Percentiles rank a stretch among this genome's conserved stretches.
These are phyloP conservation scores for Numenius arquata DNA, from an alignment of 2,113 vertebrate species.

Conservation along the genomic window DNA sequence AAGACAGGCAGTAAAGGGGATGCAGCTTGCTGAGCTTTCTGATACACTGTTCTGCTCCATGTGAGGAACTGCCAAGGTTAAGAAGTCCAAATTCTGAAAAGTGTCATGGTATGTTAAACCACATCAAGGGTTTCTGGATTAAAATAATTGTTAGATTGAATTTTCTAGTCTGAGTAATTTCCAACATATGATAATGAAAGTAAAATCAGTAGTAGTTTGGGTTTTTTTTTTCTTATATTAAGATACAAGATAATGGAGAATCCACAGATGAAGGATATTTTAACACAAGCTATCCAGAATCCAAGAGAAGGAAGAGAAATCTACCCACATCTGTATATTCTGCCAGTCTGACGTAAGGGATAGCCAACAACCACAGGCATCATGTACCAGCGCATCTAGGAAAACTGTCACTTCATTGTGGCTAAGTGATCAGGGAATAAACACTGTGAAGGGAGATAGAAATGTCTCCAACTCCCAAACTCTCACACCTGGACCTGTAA, in stretches of 20 bases:
- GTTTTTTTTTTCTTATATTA: not conserved
- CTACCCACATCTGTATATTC: not conserved
- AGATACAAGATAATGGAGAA: not conserved
- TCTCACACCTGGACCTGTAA: not conserved
- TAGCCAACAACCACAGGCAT: not conserved
- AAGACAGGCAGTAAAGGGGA: not conserved
- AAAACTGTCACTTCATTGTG: not conserved
- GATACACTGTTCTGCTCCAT: not conserved
- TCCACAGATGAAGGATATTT: not conserved
- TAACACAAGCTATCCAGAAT: not conserved
- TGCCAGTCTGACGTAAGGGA: not conserved
- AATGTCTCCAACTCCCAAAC: not conserved
- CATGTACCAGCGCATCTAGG: not conserved
- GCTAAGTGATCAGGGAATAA: not conserved
- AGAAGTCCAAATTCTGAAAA: not conserved
- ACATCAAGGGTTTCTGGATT: not conserved
- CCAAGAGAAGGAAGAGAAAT: not conserved
- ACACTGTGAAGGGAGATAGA: not conserved
- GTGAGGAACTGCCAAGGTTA: not conserved
- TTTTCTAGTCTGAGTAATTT: not conserved
- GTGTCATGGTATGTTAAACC: not conserved
- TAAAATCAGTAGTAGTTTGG: not conserved
- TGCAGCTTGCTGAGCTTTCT: not conserved
- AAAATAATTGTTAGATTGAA: not conserved
- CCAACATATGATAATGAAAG: not conserved